Evolutionary conservation across 2,888 invertebrate genomes (phyloP), one percentile per base, ranked within the genome.

Genomic region (Scrobipalpa costella): DNA sequence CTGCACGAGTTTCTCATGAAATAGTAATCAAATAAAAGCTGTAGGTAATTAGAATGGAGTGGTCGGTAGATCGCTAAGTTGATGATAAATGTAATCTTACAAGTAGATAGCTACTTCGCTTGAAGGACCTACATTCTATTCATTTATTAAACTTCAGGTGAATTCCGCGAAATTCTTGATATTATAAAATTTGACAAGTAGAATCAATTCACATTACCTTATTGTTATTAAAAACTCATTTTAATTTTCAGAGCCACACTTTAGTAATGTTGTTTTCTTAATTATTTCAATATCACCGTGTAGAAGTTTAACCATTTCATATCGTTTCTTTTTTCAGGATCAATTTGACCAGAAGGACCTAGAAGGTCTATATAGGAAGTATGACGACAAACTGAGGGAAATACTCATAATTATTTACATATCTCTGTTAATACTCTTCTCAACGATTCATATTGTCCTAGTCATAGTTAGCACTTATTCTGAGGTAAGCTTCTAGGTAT

Each of bases 371-470:
- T 97, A 95, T 81, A 92, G 94, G 69, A 92, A 93, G 67, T 97
- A 97, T 77, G 95, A 95, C 70, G 94, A 95, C 72, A 94, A 96
- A 73, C 88, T 97, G 66, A 95, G 95, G 76, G 94, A 95, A 83
- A 95, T 95, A 61, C 95, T 96, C 71, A 94, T 96, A 68, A 94
- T 95, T 67, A 93, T 96, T 64, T 96, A 95, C 83, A 92, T 96
- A 68, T 90, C 95, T 21, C 88, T 96, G 59, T 93, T 96, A 76
- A 87, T 94, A 63, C 77, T 94, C 44, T 93, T 96, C 61, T 94
- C 94, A 50, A 84, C 93, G 3, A 83, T 91, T 1, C 96, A 96
- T 76, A 92, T 93, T 49, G 75, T 92, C 64, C 78, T 93, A 67
- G 91, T 95, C 67, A 75, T 94, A 59, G 74, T 86, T 63, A 90